These are phyloP conservation scores for Mnemiopsis leidyi DNA, from an alignment of 37 sponge, comb jelly and placozoan species.

Conservation along the genomic window DNA sequence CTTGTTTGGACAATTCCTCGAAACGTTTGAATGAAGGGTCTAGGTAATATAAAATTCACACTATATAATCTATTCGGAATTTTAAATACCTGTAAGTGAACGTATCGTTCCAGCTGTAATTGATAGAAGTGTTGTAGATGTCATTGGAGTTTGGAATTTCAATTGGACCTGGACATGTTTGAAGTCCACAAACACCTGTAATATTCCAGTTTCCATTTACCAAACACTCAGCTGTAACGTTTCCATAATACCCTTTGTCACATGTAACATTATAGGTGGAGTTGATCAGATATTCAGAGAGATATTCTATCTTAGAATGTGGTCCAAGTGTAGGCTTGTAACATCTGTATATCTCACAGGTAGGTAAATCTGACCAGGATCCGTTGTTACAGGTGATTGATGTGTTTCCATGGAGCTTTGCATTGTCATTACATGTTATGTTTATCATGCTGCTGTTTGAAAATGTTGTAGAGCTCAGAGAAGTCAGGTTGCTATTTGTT, in stretches of 20 bases:
- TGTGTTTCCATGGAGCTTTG: neutral
- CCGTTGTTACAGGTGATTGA: constrained; percentile 17
- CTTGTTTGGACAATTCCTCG: too few relatives aligned
- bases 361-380: neutral
- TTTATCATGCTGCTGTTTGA: neutral
- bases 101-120: constrained; percentile 28
- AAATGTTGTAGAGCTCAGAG: neutral
- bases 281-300: neutral
- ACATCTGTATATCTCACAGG: constrained; percentile 25
- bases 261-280: neutral
- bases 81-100: constrained; percentile 11
- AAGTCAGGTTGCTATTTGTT: neutral
- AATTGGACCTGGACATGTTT: neutral
- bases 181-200: constrained; percentile 7
- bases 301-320: neutral
- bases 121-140: neutral
- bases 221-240: constrained; percentile 14
- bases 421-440: constrained; percentile 26
- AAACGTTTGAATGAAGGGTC: too few relatives aligned
- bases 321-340: neutral
- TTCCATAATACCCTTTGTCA: constrained; percentile 34
- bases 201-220: constrained; percentile 9
- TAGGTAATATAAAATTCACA: too few relatives aligned
- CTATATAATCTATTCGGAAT: neutral
- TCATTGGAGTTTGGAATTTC: neutral